Evolutionary conservation across 64 coral and sea anemone genomes (phyloP), one percentile per base, ranked within the genome.

Genomic region (Acropora yongei): DNA sequence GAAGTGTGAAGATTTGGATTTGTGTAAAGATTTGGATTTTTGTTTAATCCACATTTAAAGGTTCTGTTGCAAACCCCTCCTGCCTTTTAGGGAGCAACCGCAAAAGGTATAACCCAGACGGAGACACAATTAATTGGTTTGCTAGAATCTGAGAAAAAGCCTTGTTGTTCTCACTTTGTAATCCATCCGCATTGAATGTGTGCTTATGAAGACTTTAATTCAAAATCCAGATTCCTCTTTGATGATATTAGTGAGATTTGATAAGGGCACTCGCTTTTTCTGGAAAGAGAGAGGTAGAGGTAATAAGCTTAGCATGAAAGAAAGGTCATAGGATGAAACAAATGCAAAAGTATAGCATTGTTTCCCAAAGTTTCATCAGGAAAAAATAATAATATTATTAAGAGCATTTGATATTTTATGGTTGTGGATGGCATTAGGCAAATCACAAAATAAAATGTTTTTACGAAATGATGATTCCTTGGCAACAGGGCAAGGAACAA

Each of bases 221-320:
- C 6, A 47, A 48, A 14, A 48, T 71, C 16, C 68, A 18, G 5
- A 7, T 20, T 85, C 82, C 46, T 85, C 82, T 20, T 3, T 45
- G 16, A 85, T 85, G 42, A 85, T 48, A 57, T 85, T 85, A 30
- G 82, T 85, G 42, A 85, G 45, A 66, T 85, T 71, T 3, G 7
- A 8, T 44, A 85, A 2, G n/a, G 82, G 82, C 47, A 65, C 61
- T 19, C 82, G 82, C 46, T 85, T 85, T 66, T 71, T 85, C 82
- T 85, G 12, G 3, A 65, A 66, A 45, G 49, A 39, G 57, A 80
- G 57, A 1, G 18, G 30, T 30, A 55, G 17, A 55, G 57, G 16
- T 78, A 18, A 49, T 18, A 19, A 80, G 49, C 20, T 78, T n/a
- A 17, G 10, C 18, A 14, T 72, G 30, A 72, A 72, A 10, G 68